Percentiles rank a stretch among this genome's conserved stretches.
Conservation (phyloP, 2,888 invertebrate species). For the Geotrupes spiniger region DNA sequence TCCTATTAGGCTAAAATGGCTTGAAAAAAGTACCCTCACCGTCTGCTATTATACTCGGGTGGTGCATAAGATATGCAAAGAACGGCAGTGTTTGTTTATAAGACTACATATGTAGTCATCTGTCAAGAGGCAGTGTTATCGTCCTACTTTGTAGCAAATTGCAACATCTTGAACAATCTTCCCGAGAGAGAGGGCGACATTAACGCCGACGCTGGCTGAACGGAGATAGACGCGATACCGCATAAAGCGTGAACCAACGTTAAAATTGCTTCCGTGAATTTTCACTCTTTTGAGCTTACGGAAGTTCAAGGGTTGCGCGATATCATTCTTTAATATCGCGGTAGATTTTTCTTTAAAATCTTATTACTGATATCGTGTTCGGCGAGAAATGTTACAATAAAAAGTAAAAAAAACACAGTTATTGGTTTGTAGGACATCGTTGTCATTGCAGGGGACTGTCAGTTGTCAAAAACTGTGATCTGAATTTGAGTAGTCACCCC, state of each 20-base stretch:
- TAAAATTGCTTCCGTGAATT: conserved; percentile 44
- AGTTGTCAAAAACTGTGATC: conserved; percentile 19
- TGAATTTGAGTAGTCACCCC: conserved; percentile 19
- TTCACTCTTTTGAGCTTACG: conserved; percentile 34
- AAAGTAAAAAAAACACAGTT: not conserved
- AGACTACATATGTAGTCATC: conserved; percentile 50
- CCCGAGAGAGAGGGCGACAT: conserved; percentile 30
- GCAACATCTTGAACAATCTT: conserved; percentile 45
- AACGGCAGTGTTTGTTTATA: conserved; percentile 49
- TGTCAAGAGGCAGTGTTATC: conserved; percentile 49
- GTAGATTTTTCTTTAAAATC: conserved; percentile 8
- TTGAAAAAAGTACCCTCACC: conserved; percentile 42
- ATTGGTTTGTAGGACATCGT: conserved; percentile 4
- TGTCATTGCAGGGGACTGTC: conserved; percentile 14
- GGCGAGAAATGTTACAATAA: not conserved
- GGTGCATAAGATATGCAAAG: conserved; percentile 49
- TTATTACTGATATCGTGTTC: not conserved
- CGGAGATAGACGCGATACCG: conserved; percentile 7
- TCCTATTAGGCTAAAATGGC: conserved; percentile 48
- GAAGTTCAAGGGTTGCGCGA: conserved; percentile 42
- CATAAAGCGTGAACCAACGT: conserved; percentile 37
- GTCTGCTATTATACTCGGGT: conserved; percentile 40
- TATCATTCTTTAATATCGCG: conserved; percentile 24
- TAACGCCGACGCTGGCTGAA: not conserved
- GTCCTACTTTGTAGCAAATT: conserved; percentile 49